These are phyloP conservation scores for Hydrotaea diabolus DNA, from an alignment of 2,888 invertebrate species.

Conservation along the genomic window DNA sequence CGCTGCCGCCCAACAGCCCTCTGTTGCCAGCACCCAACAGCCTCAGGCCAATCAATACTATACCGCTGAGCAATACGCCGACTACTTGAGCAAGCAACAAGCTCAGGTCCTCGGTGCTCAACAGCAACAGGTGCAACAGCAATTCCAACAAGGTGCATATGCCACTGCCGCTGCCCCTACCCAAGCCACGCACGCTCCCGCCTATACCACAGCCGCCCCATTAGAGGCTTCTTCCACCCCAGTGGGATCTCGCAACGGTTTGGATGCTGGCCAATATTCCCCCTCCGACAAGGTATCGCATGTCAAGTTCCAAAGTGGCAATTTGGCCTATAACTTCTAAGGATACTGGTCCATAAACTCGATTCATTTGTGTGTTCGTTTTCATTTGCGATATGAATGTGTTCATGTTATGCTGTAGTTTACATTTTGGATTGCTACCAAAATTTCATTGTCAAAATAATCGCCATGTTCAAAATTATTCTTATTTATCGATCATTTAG, in stretches of 20 bases:
- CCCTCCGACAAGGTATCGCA: slow-evolving; percentile 81
- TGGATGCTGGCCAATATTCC: slow-evolving; percentile 77
- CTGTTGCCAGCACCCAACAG: slow-evolving; percentile 34
- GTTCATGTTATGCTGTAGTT: not conserved
- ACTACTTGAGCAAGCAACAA: slow-evolving; percentile 74
- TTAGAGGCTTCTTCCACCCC: slow-evolving; percentile 12
- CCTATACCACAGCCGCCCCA: slow-evolving; percentile 14
- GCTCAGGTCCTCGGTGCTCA: slow-evolving; percentile 71
- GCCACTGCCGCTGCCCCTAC: slow-evolving; percentile 39
- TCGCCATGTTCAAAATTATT: not conserved
- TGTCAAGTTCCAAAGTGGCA: slow-evolving; percentile 81
- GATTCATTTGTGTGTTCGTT: not conserved
- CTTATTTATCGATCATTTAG: slow-evolving; percentile 15
- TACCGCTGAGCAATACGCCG: slow-evolving; percentile 76
- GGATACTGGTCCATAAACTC: not conserved
- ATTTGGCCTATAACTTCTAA: slow-evolving; percentile 77
- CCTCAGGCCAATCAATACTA: slow-evolving; percentile 75
- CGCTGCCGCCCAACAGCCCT: slow-evolving; percentile 57
- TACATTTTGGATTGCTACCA: not conserved
- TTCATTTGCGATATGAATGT: not conserved
- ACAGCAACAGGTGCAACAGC: slow-evolving; percentile 70
- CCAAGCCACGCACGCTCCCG: slow-evolving; percentile 40
- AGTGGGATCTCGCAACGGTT: slow-evolving; percentile 69
- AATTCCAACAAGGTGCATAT: slow-evolving; percentile 65
- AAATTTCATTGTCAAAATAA: not conserved